These are phyloP conservation scores for Phrynosoma platyrhinos DNA, from an alignment of 2,113 vertebrate species.

Conservation along the genomic window DNA sequence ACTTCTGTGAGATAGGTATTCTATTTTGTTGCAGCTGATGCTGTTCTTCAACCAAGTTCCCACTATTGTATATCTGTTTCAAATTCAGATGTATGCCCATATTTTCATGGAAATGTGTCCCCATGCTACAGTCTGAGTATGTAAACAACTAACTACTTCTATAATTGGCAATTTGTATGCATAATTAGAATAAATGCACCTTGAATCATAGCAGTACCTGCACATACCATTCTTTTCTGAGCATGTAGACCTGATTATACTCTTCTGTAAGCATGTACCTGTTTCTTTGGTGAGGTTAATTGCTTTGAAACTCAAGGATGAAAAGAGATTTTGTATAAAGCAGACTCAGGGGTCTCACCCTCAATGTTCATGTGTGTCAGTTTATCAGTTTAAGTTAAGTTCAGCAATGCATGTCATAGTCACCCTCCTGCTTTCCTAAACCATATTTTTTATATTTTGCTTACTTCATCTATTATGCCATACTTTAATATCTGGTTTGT, in stretches of 20 bases:
- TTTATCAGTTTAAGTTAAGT: not conserved
- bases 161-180: slow-evolving; percentile 39
- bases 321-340: not conserved
- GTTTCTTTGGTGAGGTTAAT: not conserved
- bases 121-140: slow-evolving; percentile 1
- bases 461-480: not conserved
- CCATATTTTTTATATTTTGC: not conserved
- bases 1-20: not conserved
- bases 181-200: slow-evolving; percentile 11
- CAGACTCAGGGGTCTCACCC: not conserved
- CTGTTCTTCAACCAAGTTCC: not conserved
- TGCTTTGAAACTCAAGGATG: slow-evolving; percentile 3
- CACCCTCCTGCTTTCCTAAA: not conserved
- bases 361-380: not conserved
- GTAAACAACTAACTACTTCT: slow-evolving; percentile 16
- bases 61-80: not conserved
- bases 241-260: not conserved
- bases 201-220: slow-evolving; percentile 29
- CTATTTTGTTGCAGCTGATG: not conserved
- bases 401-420: not conserved
- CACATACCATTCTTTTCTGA: slow-evolving; percentile 3
- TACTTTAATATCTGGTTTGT: not conserved
- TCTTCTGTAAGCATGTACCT: not conserved
- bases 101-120: slow-evolving; percentile 21
- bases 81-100: not conserved